Conservation (phyloP, 2,797 vertebrate genomes). For the Neosilurus hyrtlii region DNA sequence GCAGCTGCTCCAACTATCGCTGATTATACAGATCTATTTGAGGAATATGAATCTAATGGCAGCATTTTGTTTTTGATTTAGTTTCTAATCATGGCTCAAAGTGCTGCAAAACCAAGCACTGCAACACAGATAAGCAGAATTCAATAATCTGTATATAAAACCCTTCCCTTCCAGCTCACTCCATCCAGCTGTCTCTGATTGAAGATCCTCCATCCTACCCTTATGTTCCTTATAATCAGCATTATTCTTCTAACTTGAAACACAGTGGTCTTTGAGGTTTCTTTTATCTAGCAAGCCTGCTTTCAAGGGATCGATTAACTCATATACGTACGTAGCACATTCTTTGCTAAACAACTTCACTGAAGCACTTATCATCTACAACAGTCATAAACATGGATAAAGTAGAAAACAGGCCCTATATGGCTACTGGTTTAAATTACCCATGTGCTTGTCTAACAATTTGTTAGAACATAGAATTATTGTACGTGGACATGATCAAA, state of each 20-base stretch:
- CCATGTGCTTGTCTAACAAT: no score
- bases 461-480: not conserved
- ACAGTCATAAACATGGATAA: slow-evolving; percentile 6
- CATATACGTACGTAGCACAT: slow-evolving; percentile 21
- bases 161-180: slow-evolving; percentile 3
- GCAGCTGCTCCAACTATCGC: slow-evolving; percentile 13
- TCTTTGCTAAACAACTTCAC: slow-evolving; percentile 1
- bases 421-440: not conserved
- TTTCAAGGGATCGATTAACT: slow-evolving; percentile 13
- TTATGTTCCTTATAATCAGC: not conserved
- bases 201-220: not conserved
- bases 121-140: slow-evolving; percentile 1
- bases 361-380: not conserved
- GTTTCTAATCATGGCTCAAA: slow-evolving; percentile 20
- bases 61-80: not conserved
- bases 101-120: not conserved
- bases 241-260: not conserved
- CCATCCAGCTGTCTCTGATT: slow-evolving; percentile 4
- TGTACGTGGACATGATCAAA: no score
- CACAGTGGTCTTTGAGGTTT: not conserved
- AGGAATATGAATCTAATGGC: not conserved
- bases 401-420: not conserved
- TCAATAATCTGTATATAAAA: not conserved
- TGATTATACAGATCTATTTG: slow-evolving; percentile 22
- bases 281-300: slow-evolving; percentile 3